A percentile compares a stretch with the other conserved stretches of the same genome.
phyloP scores from a whole-genome alignment of 2,888 invertebrate species.

The Plemyria rubiginata region DNA sequence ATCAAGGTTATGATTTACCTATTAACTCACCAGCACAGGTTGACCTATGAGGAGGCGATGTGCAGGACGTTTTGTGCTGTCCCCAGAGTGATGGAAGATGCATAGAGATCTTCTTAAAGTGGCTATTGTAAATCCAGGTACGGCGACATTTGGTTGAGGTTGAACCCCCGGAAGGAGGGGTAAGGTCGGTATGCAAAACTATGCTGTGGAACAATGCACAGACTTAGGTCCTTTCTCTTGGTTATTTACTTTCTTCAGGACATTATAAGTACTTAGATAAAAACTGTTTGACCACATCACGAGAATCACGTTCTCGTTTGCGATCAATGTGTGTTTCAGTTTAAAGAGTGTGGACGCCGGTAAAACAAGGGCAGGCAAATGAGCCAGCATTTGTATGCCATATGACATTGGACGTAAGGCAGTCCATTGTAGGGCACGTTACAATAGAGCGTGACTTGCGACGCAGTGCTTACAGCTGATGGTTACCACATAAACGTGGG shows the following conservation, averaged over 20 bases:
- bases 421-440: no score
- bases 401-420: no score
- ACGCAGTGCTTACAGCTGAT: no score
- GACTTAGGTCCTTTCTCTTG: not conserved
- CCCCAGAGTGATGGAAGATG: conserved; percentile 30
- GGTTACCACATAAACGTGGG: no score
- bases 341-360: no score
- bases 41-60: conserved; percentile 31
- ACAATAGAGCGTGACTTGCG: no score
- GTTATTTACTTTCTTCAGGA: not conserved
- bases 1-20: conserved; percentile 58
- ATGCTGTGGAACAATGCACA: conserved; percentile 29
- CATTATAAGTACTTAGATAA: not conserved
- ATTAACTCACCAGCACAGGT: conserved; percentile 38
- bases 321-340: not conserved
- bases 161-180: conserved; percentile 47
- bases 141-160: conserved; percentile 66
- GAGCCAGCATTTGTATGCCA: no score
- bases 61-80: conserved; percentile 13
- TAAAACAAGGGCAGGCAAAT: no score
- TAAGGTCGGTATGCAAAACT: conserved; percentile 35
- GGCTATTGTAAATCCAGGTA: conserved; percentile 59
- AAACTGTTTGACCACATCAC: no score
- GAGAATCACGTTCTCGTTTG: not conserved
- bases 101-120: conserved; percentile 45